Evolutionary conservation across 1,140 invertebrate genomes (phyloP).

Genomic region (Zelostemma sp.): DNA sequence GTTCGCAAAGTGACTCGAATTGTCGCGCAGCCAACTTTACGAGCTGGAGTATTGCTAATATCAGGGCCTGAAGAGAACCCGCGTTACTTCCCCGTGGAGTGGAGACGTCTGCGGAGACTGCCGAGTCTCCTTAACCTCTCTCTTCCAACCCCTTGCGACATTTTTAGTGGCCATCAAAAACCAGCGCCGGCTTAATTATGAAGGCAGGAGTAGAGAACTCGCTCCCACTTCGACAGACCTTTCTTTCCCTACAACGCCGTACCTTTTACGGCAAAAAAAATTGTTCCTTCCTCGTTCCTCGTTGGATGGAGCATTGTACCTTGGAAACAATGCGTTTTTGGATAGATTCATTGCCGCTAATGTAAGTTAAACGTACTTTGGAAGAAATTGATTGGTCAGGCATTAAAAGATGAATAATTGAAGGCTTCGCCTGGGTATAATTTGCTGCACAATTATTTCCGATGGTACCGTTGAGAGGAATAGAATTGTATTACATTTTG

Average conservation of each 20-base stretch:
- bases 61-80: conserved; percentile 52
- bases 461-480: no score
- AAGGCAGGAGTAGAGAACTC: conserved; percentile 49
- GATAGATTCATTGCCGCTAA: no score
- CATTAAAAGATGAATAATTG: no score
- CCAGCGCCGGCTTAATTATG: conserved; percentile 66
- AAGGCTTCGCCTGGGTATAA: no score
- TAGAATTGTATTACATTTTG: no score
- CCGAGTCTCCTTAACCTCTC: conserved; percentile 63
- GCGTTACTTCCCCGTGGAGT: conserved; percentile 39
- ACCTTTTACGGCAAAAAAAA: neutral
- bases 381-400: no score
- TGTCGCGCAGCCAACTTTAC: conserved; percentile 65
- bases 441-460: no score
- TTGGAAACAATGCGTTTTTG: no score
- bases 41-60: conserved; percentile 69
- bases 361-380: no score
- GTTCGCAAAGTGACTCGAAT: conserved; percentile 69
- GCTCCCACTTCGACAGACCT: conserved; percentile 29
- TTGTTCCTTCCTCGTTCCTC: no score
- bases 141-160: conserved; percentile 62
- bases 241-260: conserved; percentile 14
- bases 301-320: no score
- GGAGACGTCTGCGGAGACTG: conserved; percentile 36
- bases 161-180: conserved; percentile 71